phyloP scores from a whole-genome alignment of 2,797 vertebrate species.

The Podarcis lilfordi region DNA sequence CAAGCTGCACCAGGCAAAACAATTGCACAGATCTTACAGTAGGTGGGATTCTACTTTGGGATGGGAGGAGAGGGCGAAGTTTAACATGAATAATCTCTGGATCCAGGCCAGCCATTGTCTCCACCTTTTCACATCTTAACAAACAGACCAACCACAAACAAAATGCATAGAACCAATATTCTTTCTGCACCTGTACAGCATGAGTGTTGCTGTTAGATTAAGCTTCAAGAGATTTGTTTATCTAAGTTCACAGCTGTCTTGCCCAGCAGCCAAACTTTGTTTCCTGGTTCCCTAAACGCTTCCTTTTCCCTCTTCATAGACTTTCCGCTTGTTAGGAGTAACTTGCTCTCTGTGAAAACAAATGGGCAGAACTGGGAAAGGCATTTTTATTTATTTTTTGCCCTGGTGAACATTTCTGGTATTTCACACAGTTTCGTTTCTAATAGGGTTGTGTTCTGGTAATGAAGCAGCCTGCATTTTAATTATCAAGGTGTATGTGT shows the following conservation, averaged over 20 bases:
- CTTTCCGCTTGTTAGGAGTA: not conserved
- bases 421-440: not conserved
- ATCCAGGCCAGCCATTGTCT: conserved; percentile 20
- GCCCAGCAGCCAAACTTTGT: conserved; percentile 1
- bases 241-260: not conserved
- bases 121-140: not conserved
- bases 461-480: not conserved
- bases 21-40: not conserved
- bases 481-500: not conserved
- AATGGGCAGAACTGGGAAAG: not conserved
- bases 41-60: not conserved
- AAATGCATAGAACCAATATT: not conserved
- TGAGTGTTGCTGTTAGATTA: not conserved
- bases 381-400: not conserved
- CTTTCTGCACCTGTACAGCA: not conserved
- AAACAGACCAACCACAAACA: not conserved
- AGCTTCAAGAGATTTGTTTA: conserved; percentile 22
- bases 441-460: not conserved
- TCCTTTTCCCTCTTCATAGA: conserved; percentile 6
- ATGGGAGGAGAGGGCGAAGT: not conserved
- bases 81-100: conserved; percentile 8
- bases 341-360: not conserved
- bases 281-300: conserved; percentile 13
- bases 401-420: not conserved
- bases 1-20: not conserved